Evolutionary conservation across 2,888 invertebrate genomes (phyloP).

Genomic region (Folsomia manolachei): DNA sequence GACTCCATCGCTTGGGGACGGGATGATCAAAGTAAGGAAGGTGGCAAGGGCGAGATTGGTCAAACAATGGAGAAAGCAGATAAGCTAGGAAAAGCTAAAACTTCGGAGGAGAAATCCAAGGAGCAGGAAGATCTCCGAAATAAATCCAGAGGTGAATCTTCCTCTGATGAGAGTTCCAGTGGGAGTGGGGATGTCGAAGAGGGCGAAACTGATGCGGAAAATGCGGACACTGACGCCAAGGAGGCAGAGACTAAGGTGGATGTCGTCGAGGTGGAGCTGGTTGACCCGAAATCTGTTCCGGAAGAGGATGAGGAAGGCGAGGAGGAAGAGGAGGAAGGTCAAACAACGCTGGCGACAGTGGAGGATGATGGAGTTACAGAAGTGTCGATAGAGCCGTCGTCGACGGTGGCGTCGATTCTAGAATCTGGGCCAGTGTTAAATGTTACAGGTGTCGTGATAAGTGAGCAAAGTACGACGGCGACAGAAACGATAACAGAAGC

Average conservation of each 20-base stretch:
- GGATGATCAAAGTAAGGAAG: conserved; percentile 8
- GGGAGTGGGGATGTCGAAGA: neutral
- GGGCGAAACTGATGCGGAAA: neutral
- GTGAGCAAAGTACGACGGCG: no score
- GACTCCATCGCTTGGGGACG: neutral
- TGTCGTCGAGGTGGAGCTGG: neutral
- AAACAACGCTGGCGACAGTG: neutral
- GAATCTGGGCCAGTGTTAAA: conserved; percentile 1
- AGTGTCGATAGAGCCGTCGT: neutral
- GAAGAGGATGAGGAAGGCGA: neutral
- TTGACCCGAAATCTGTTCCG: neutral
- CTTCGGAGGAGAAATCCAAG: neutral
- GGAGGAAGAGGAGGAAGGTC: neutral
- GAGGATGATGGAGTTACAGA: conserved; percentile 2
- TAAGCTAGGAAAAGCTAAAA: neutral
- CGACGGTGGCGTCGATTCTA: neutral
- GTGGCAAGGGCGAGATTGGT: conserved; percentile 9
- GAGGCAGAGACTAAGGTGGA: neutral
- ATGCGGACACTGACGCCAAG: conserved; percentile 5
- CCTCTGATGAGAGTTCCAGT: neutral
- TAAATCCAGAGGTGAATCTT: neutral
- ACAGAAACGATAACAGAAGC: no score
- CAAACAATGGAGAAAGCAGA: conserved; percentile 15
- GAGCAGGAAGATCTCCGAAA: neutral
- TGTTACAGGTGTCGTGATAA: no score